Base-by-base conservation (phyloP, 2,888 invertebrate genomes). In the Ochropacha duplaris region DNA sequence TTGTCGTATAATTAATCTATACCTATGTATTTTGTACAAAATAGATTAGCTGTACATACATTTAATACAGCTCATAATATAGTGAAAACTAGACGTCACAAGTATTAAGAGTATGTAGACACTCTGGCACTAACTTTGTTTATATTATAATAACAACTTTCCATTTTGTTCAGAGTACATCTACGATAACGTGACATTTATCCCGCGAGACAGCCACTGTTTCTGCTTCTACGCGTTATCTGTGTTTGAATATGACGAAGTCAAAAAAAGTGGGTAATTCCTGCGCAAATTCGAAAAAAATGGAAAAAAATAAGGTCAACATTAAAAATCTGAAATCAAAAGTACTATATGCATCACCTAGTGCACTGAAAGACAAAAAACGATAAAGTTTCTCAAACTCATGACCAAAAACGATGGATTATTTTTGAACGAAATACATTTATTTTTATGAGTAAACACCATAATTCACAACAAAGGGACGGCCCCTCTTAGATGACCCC, bases 391-490 rank as follows among this genome's bases (percentile, higher is more conserved):
- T 34, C 14, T 24, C 24, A 24, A 24, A 24, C 24, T 24, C 4
- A 14, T 34, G 14, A 14, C 12, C 14, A 34, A 34, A 34, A 14
- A 31, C 31, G n/a, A 9, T n/a, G n/a, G 4, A 1, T 2, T 16
- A 4, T 39, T 39, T 39, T 16, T 19, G 8, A n/a, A 44, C 16
- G 19, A 44, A 44, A 44, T n/a, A 44, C 44, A 34, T 52, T 52
- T 52, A 31, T 31, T 31, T 31, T 31, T 12, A 52, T 22, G 52
- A 31, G 52, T 19, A 52, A 52, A 52, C 52, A 22, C 52, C 34
- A 52, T 52, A 34, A 52, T 31, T 52, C 19, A 52, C 19, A 14
- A 52, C 52, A 34, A 36, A 26, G 51, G 34, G 31, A 52, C 50
- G 28, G 9, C 19, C 52, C 52, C 22, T 52, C 19, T 31, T 52